A percentile compares a stretch with the other conserved stretches of the same genome.
Conservation (phyloP, 1,140 invertebrate genomes). For the Heterodera carotae region DNA sequence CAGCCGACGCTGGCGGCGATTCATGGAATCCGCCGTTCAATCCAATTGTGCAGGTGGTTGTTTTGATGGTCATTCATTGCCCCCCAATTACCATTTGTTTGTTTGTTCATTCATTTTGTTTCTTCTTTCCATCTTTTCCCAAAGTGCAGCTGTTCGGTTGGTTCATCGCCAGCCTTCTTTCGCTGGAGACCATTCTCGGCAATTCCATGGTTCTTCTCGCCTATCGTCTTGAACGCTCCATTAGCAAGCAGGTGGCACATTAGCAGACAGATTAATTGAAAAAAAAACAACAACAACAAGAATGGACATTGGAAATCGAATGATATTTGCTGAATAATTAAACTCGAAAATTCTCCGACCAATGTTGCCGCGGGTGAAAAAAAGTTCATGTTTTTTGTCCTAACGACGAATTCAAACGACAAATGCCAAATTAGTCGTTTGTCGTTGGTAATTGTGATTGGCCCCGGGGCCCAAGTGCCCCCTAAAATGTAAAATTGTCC, state of each 20-base stretch:
- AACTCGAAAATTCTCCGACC: too few species aligned
- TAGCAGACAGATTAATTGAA: constrained; percentile 26
- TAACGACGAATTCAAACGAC: too few species aligned
- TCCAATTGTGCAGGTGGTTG: constrained; percentile 41
- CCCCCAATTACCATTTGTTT: neutral
- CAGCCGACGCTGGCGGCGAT: constrained; percentile 26
- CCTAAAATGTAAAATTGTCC: too few species aligned
- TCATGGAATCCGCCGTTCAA: constrained; percentile 54
- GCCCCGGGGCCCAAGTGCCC: too few species aligned
- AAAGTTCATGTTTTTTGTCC: too few species aligned
- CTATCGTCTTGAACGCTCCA: constrained; percentile 68
- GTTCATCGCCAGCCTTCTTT: constrained; percentile 82
- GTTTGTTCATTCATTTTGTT: constrained; percentile 9
- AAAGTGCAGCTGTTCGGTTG: constrained; percentile 78
- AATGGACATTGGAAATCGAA: too few species aligned
- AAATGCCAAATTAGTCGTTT: too few species aligned
- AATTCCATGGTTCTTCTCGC: constrained; percentile 94
- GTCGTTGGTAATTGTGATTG: too few species aligned
- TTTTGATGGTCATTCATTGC: constrained; percentile 26
- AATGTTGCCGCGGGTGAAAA: too few species aligned
- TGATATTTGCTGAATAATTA: too few species aligned
- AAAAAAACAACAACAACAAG: too few species aligned
- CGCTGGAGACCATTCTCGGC: constrained; percentile 88
- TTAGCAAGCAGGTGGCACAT: constrained; percentile 64
- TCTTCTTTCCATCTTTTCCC: neutral